Evolutionary conservation across 2,888 invertebrate species (phyloP).

Genomic region (Tetranychus truncatus): DNA sequence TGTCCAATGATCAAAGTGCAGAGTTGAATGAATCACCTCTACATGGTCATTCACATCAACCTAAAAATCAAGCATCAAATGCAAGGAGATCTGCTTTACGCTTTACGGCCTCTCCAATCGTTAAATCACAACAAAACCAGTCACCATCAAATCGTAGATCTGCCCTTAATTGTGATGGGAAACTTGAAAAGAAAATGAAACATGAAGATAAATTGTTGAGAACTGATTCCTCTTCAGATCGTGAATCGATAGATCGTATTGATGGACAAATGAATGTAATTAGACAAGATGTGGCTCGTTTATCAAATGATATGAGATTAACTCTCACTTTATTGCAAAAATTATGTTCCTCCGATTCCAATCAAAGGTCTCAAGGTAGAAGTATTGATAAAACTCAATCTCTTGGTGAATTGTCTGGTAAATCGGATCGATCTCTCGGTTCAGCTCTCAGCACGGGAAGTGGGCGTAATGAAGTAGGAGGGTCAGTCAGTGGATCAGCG

Average conservation of each 20-base stretch:
- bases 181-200: not conserved
- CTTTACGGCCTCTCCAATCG: not conserved
- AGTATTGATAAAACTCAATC: not conserved
- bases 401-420: not conserved
- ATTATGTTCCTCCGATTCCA: not conserved
- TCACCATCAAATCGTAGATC: not conserved
- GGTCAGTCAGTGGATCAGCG: not conserved
- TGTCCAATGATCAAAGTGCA: no score
- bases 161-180: not conserved
- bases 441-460: not conserved
- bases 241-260: constrained; percentile 45
- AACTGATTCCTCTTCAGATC: not conserved
- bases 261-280: constrained; percentile 62
- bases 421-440: not conserved
- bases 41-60: not conserved
- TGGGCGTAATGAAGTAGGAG: not conserved
- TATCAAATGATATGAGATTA: constrained; percentile 53
- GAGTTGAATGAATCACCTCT: not conserved
- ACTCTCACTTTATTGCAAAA: not conserved
- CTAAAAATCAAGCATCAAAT: not conserved
- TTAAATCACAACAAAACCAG: not conserved
- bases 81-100: not conserved
- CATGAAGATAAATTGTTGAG: not conserved
- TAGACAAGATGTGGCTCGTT: constrained; percentile 65
- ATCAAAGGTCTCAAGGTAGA: not conserved